Base-by-base conservation (phyloP, 2,888 invertebrate genomes). In the Leucozona laternaria region DNA sequence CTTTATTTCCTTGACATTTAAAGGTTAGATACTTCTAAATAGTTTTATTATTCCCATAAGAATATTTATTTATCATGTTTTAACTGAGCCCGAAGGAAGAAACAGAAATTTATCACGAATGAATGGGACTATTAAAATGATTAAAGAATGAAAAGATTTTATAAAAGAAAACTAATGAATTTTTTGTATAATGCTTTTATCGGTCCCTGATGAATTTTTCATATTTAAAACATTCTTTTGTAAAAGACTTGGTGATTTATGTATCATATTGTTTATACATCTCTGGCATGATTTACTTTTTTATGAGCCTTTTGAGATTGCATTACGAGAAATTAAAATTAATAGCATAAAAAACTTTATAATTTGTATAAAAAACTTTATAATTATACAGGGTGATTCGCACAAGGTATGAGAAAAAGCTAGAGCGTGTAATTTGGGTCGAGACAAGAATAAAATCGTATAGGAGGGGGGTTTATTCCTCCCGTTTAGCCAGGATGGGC, bases 41-140 rank as follows among this genome's bases (percentile, higher is more conserved):
- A 31, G 28, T n/a, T 45, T 11, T 64, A 71, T 53, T 25, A 25
- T 15, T 53, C 53, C 22, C 53, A 53, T 15, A 15, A 22, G 53
- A 53, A 53, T 53, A 25, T 43, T 43, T 43, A 43, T 4, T 43
- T 43, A 43, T 2, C 7, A 43, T 43, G 6, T n/a, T 6, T n/a
- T 43, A 5, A 6, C 25, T 13, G 7, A 13, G 6, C 11, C 6
- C 25, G 6, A 53, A 5, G 22, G 11, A 25, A 6, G 53, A 53
- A 53, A 53, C 25, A 15, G 13, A 13, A 22, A 53, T 22, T 22
- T 13, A 50, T 50, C 22, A 50, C 50, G 13, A 13, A 22, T 50
- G 50, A 50, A 50, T 22, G 13, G 13, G 22, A 22, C 5, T 50
- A 50, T 50, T 50, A 37, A 37, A 37, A 37, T 37, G 37, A 37